Evolutionary conservation across 2,797 vertebrate species (phyloP), one percentile per base, ranked within the genome.

Genomic region (Micrastur ruficollis): DNA sequence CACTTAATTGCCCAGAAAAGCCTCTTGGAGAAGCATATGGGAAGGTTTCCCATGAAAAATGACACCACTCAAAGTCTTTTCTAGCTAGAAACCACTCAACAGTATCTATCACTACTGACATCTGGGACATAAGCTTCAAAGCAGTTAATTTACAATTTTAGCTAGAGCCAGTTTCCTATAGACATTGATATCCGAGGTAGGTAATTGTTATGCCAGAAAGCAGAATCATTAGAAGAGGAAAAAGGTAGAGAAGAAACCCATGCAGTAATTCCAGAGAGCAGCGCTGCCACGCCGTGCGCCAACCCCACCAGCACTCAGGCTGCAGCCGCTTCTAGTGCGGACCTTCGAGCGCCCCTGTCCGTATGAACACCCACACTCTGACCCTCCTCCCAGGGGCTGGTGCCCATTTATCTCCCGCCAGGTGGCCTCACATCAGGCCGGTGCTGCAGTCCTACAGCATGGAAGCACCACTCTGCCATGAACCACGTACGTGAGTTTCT

Each of bases 11-110:
- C 93, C 90, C 90, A 91, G 72, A 81, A 82, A 80, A 87, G 66
- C 58, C 65, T 95, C 66, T 81, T 70, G 42, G 66, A 96, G 50
- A 89, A 94, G 74, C 86, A 89, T 59, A 94, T 55, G 93, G 82
- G 78, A 93, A 91, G 83, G 95, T 84, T 94, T 88, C 89, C 84
- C 66, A 73, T 95, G 95, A 93, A 92, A 94, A 96, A 94, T 84
- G 53, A 96, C 55, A 78, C 58, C 0, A 1, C 76, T 93, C 50
- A 49, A 89, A 78, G 78, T 83, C 38, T 95, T 89, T 90, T 95
- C 87, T 78, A 95, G 89, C 81, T 92, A 81, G 82, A 81, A 92
- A 90, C 79, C 56, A 75, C 95, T 89, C 71, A 32, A 66, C 46
- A n/a, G 89, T 71, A 95, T 96, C 90, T 90, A 85, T 85, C 86